These are phyloP conservation scores for Cotesia vestalis DNA, from an alignment of 1,140 invertebrate genomes.

Conservation along the genomic window DNA sequence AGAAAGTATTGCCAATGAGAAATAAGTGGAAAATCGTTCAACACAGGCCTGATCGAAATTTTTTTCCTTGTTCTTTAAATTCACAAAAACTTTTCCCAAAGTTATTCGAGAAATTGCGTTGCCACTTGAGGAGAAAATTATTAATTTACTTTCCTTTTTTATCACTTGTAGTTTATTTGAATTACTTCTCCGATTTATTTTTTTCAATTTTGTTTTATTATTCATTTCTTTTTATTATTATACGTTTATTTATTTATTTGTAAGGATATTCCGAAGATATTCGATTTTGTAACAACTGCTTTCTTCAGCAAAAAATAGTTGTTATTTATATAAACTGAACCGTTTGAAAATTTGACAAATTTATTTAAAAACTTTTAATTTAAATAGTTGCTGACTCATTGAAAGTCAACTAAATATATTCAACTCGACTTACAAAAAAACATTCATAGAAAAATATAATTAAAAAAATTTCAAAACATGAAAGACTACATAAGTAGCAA, in stretches of 20 bases:
- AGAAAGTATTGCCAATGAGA: not conserved
- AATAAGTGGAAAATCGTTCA: not conserved
- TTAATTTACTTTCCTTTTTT: slow-evolving; percentile 8
- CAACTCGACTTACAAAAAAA: no score
- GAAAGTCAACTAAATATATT: no score
- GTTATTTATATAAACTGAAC: no score
- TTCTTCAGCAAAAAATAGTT: not conserved
- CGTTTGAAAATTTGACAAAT: no score
- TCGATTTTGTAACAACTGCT: no score
- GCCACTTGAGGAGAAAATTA: slow-evolving; percentile 4
- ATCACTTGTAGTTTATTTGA: not conserved
- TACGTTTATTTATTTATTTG: not conserved
- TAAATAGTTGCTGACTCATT: no score
- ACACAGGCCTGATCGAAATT: slow-evolving; percentile 4
- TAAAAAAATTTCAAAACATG: no score
- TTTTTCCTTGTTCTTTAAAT: not conserved
- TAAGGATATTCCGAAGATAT: not conserved
- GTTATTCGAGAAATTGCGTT: slow-evolving; percentile 20
- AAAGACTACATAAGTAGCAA: no score
- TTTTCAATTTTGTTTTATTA: not conserved
- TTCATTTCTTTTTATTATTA: not conserved
- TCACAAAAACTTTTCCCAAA: not conserved
- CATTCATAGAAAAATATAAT: no score
- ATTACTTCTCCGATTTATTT: not conserved
- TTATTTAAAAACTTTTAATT: no score